Conservation (phyloP, 2,113 vertebrate species). For the Tauraco erythrolophus region DNA sequence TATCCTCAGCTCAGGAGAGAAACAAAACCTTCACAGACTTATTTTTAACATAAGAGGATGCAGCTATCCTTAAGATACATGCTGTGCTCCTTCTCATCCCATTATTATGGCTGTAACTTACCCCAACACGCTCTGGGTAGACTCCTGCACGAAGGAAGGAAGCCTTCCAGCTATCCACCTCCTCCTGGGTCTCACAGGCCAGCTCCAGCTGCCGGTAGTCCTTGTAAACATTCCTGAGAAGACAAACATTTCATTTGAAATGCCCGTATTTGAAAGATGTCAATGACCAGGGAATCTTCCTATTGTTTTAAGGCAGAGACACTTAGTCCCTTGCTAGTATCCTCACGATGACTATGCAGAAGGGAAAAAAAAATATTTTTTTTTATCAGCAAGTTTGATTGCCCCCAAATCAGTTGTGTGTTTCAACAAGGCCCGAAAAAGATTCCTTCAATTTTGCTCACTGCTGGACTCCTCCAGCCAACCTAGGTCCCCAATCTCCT, state of each 20-base stretch:
- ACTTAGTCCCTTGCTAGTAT: not conserved
- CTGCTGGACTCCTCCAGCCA: not conserved
- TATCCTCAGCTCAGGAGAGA: not conserved
- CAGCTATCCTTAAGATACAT: not conserved
- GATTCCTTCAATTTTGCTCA: not conserved
- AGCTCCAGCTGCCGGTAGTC: conserved; percentile 98
- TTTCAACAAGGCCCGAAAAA: not conserved
- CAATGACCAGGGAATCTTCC: not conserved
- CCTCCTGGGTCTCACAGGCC: conserved; percentile 99
- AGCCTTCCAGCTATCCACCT: conserved; percentile 97
- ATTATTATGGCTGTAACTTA: conserved; percentile 50
- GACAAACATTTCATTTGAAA: not conserved
- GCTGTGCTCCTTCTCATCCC: not conserved
- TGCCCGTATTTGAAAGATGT: not conserved
- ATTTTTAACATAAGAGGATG: not conserved
- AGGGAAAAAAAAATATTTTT: not conserved
- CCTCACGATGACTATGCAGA: not conserved
- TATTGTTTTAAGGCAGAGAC: not conserved
- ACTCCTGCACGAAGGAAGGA: conserved; percentile 97
- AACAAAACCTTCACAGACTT: not conserved
- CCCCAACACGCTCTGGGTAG: conserved; percentile 93
- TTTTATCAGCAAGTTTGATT: not conserved
- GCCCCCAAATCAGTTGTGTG: not conserved
- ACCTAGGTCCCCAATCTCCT: not conserved
- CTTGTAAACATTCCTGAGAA: conserved; percentile 95